Evolutionary conservation across 1,140 invertebrate genomes (phyloP), one percentile per base, ranked within the genome.

Genomic region (Cardiocondyla obscurior): DNA sequence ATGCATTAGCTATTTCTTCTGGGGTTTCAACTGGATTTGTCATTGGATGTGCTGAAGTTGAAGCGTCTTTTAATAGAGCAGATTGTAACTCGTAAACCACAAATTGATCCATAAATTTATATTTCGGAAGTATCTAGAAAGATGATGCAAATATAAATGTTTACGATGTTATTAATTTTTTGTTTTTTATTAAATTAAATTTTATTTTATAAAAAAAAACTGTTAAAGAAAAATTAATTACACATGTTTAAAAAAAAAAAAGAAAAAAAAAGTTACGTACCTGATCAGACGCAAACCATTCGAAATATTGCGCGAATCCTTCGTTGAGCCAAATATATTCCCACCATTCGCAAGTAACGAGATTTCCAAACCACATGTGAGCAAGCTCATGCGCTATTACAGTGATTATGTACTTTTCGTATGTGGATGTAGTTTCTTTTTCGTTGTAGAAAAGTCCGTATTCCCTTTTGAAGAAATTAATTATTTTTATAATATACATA

Each of bases 351-450:
- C 95, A 95, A 16, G 96, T 96, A 2, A 96, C 96, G 12, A 95
- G 92, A 93, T 97, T 95, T 25, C 96, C 96, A 76, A 96, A 96
- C 96, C 96, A 96, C 94, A 95, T 94, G 86, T 97, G 96, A 5
- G 95, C 95, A 5, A 97, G 85, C 91, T 97, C 96, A 85, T 97
- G 96, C 7, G 95, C 93, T 28, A 97, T 93, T 10, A 95, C 93
- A 0, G 92, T 92, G 7, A 94, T 94, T 12, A 96, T 92, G 3
- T 93, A 88, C 36, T 94, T 92, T 72, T 94, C 91, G n/a, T 93
- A 93, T 0, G 74, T 82, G 0, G 92, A 88, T 0, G 95, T 93
- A 4, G 95, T 94, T 19, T 92, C 88, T 3, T 88, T 86, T 0
- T 91, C 84, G 83, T 97, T 94, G 83, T 95, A 95, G 2, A 97